phyloP scores from a whole-genome alignment of 2,797 vertebrate genomes.

The Enteromius paludinosus region DNA sequence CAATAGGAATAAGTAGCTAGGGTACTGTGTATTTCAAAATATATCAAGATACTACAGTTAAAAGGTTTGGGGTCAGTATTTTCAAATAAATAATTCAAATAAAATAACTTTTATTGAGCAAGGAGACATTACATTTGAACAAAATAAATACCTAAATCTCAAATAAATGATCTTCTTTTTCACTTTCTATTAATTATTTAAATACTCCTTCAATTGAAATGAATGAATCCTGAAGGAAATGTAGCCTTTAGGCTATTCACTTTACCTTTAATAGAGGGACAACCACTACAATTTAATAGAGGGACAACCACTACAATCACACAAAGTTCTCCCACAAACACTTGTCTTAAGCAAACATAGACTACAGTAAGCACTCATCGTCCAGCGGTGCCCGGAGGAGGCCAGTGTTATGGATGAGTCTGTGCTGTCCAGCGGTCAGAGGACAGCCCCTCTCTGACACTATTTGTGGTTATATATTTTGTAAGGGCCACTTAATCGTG shows the following conservation, averaged over 20 bases:
- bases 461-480: slow-evolving; percentile 83
- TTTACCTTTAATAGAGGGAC: background rate
- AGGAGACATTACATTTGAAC: background rate
- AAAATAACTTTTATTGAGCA: background rate
- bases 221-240: background rate
- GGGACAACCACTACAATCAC: background rate
- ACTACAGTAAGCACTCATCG: slow-evolving; percentile 9
- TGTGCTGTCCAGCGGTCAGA: slow-evolving; percentile 60
- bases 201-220: background rate
- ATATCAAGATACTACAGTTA: background rate
- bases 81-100: background rate
- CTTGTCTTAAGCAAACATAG: background rate
- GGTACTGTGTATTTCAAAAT: background rate
- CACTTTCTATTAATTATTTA: background rate
- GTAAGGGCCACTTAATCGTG: slow-evolving; percentile 87
- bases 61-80: background rate
- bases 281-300: background rate
- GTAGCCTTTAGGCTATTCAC: background rate
- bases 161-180: background rate
- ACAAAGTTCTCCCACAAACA: background rate
- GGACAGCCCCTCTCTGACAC: slow-evolving; percentile 74
- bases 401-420: slow-evolving; percentile 70
- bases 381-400: slow-evolving; percentile 58
- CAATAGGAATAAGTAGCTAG: background rate
- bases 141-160: background rate